These are phyloP conservation scores for Cossypha polioptera DNA, from an alignment of 2,797 vertebrate species.

Conservation along the genomic window DNA sequence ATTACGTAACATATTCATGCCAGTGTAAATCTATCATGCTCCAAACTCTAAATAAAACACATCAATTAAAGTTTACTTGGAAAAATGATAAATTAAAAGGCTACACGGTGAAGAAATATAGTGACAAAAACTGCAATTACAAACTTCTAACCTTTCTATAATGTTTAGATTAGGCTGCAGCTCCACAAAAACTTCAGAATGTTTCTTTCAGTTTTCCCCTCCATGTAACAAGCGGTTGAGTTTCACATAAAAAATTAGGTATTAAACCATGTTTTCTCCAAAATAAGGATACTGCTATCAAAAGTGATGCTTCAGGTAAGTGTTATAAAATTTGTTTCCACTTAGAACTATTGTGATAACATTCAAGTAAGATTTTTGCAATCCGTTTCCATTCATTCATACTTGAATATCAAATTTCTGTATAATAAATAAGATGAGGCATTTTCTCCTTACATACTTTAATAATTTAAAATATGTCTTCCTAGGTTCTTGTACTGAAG, in stretches of 20 bases:
- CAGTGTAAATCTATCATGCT: background rate
- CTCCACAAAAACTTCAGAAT: background rate
- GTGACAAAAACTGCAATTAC: background rate
- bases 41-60: background rate
- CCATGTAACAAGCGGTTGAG: background rate
- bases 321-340: background rate
- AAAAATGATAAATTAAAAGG: background rate
- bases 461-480: background rate
- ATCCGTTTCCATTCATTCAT: background rate
- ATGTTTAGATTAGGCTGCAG: background rate
- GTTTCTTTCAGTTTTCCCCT: background rate
- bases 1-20: rapidly evolving
- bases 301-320: background rate
- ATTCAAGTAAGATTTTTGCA: background rate
- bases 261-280: background rate
- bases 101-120: background rate
- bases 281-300: background rate
- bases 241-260: background rate
- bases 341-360: background rate
- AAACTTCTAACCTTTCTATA: background rate
- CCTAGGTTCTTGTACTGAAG: background rate
- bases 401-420: background rate
- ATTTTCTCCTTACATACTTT: background rate
- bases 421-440: background rate
- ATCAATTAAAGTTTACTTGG: background rate